Evolutionary conservation across 2,888 invertebrate species (phyloP).

Genomic region (Phengaris arion): DNA sequence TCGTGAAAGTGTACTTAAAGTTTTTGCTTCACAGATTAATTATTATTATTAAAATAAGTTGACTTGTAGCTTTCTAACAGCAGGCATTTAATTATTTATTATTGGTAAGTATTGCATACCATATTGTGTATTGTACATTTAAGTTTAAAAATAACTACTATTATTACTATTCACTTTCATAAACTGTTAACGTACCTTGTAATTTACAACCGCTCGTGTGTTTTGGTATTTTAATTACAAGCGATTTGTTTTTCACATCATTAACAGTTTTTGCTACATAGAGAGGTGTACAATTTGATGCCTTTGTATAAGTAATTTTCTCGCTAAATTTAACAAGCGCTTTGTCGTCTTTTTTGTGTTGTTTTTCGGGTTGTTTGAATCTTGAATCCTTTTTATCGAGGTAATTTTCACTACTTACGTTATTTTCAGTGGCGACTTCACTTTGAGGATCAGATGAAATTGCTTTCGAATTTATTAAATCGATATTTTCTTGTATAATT

Average conservation of each 20-base stretch:
- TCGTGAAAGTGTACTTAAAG: too few relatives aligned
- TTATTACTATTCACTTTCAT: neutral
- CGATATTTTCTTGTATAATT: constrained; percentile 11
- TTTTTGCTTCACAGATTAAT: too few relatives aligned
- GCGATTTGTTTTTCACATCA: constrained; percentile 20
- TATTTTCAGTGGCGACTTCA: neutral
- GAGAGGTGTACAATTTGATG: neutral
- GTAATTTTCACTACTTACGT: neutral
- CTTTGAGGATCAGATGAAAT: neutral
- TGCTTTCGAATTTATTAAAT: neutral
- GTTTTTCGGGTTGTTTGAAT: neutral
- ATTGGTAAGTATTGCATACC: too few relatives aligned
- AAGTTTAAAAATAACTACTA: too few relatives aligned
- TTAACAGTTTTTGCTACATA: neutral
- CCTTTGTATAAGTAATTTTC: neutral
- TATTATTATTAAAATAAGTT: too few relatives aligned
- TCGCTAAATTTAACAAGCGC: neutral
- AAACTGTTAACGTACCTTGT: neutral
- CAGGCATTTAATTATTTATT: too few relatives aligned
- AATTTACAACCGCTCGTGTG: neutral
- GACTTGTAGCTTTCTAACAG: too few relatives aligned
- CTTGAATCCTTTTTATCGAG: neutral
- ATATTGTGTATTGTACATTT: too few relatives aligned
- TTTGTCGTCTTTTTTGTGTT: neutral
- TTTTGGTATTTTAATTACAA: constrained; percentile 14